Evolutionary conservation across 2,888 invertebrate species (phyloP).

Genomic region (Helleia helle): DNA sequence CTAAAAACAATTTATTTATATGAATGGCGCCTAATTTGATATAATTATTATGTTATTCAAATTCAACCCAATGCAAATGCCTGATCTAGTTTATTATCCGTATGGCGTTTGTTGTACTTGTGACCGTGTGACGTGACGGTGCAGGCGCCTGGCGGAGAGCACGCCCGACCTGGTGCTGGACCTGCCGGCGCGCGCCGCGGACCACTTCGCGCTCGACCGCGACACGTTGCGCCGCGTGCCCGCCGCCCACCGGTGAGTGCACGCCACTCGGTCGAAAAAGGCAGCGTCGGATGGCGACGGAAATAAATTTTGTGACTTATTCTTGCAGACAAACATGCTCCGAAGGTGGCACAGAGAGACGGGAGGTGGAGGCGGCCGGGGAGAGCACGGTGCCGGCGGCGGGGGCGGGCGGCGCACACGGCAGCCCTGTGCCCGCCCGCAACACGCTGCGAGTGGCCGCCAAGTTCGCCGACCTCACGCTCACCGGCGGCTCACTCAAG

Average conservation of each 20-base stretch:
- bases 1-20: too few species aligned
- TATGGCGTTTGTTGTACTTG: too few species aligned
- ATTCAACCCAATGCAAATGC: too few species aligned
- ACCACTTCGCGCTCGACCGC: constrained; percentile 18
- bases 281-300: too few species aligned
- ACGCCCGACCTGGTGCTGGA: constrained; percentile 90
- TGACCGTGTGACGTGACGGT: too few species aligned
- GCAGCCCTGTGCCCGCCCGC: constrained; percentile 58
- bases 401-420: constrained; percentile 16
- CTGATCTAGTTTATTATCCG: too few species aligned
- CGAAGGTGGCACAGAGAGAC: constrained; percentile 19
- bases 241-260: too few species aligned
- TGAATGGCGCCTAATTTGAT: too few species aligned
- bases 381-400: constrained; percentile 11
- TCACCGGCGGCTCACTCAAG: constrained; percentile 78
- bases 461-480: constrained; percentile 77
- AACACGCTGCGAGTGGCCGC: constrained; percentile 77
- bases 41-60: too few species aligned
- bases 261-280: too few species aligned
- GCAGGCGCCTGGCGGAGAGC: constrained; percentile 63
- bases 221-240: constrained; percentile 20
- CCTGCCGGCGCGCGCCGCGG: constrained; percentile 75
- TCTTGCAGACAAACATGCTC: constrained; percentile 21
- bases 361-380: constrained; percentile 15
- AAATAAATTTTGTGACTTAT: too few species aligned